Evolutionary conservation across 2,797 vertebrate genomes (phyloP).

Genomic region (Oreonectes daqikongensis): DNA sequence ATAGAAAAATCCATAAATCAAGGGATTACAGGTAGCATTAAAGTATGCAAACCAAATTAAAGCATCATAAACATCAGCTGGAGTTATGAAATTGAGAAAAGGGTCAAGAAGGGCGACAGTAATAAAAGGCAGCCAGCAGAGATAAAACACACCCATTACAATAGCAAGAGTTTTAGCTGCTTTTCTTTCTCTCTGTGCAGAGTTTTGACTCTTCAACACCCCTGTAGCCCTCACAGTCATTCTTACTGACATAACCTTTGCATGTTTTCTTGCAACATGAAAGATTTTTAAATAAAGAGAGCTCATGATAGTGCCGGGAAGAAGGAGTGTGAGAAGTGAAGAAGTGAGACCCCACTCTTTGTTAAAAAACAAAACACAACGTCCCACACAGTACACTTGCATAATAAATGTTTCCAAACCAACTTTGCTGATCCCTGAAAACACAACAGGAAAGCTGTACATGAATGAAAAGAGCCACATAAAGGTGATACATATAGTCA

Average conservation of each 20-base stretch:
- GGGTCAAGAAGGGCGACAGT: constrained; percentile 26
- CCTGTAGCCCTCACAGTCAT: neutral
- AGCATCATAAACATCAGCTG: constrained; percentile 17
- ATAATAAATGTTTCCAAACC: constrained; percentile 39
- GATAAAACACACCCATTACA: constrained; percentile 46
- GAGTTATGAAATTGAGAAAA: constrained; percentile 14
- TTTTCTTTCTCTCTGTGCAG: constrained; percentile 40
- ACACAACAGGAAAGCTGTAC: constrained; percentile 55
- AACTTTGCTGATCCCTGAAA: constrained; percentile 48
- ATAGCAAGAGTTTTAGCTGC: constrained; percentile 53
- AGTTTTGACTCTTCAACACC: neutral
- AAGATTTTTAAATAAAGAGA: constrained; percentile 45
- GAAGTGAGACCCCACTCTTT: constrained; percentile 20
- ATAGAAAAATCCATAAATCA: constrained; percentile 46
- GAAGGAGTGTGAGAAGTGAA: constrained; percentile 35
- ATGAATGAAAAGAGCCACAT: constrained; percentile 53
- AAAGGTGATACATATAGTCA: constrained; percentile 5
- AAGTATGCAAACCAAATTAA: constrained; percentile 42
- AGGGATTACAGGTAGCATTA: constrained; percentile 45
- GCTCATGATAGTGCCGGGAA: constrained; percentile 50
- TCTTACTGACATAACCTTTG: constrained; percentile 44
- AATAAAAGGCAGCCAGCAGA: constrained; percentile 52
- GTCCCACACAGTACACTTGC: constrained; percentile 33
- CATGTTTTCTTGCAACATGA: constrained; percentile 45
- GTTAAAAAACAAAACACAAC: constrained; percentile 47